Percentiles rank a stretch among this genome's conserved stretches.
Evolutionary conservation across 2,888 invertebrate genomes (phyloP).

Genomic region (Congeria kusceri): DNA sequence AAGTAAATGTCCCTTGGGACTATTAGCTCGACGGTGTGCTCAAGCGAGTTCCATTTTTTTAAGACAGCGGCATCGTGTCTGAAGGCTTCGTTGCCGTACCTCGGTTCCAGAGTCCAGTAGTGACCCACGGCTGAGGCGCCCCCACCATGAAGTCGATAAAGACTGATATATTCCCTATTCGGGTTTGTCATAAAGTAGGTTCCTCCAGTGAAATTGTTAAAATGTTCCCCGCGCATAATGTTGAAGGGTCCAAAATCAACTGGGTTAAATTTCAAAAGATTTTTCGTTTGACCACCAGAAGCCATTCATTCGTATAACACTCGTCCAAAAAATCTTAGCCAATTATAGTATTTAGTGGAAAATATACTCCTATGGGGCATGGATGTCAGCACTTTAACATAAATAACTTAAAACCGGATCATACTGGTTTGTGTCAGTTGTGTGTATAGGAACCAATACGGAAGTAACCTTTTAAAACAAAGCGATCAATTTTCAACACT

Average conservation of each 20-base stretch:
- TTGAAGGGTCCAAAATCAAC: constrained; percentile 8
- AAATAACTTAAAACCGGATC: too few species aligned
- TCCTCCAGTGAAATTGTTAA: constrained; percentile 6
- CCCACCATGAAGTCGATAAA: constrained; percentile 4
- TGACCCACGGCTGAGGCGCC: constrained; percentile 5
- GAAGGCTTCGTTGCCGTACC: constrained; percentile 5
- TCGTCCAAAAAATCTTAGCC: too few species aligned
- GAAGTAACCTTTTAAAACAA: too few species aligned
- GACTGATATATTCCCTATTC: not conserved
- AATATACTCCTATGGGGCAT: too few species aligned
- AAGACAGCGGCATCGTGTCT: constrained; percentile 12
- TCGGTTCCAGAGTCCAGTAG: constrained; percentile 10
- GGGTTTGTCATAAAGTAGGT: constrained; percentile 9
- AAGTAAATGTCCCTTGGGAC: constrained; percentile 4
- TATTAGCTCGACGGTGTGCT: not conserved
- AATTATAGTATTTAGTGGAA: too few species aligned
- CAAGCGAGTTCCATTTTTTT: constrained; percentile 7
- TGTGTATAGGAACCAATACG: too few species aligned
- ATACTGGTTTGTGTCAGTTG: too few species aligned
- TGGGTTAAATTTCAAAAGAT: constrained; percentile 3
- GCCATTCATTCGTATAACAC: not conserved
- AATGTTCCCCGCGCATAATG: not conserved
- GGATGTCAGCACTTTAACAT: too few species aligned
- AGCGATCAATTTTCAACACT: too few species aligned
- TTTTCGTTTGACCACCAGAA: not conserved